Base-by-base conservation (phyloP, 1,140 invertebrate genomes). In the Cyclargus thomasi region DNA sequence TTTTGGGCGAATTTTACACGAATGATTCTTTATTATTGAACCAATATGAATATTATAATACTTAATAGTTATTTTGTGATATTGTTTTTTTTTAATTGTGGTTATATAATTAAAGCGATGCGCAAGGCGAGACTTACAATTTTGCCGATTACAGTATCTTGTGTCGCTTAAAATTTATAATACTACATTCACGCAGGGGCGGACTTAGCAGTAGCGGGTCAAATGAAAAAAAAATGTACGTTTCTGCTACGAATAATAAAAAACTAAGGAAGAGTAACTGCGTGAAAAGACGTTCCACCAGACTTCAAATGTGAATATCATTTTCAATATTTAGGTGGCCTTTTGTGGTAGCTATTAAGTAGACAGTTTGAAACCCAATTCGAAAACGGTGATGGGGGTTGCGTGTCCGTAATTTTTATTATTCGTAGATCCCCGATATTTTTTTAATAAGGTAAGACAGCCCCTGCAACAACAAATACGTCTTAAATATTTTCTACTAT, bases 131-230 rank as follows among this genome's bases (percentile, higher is more conserved):
- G 36, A 7, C 21, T 39, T 22, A 35, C 55, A n/a, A 14, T 47
- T 47, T 47, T 47, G 39, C 35, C 18, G 17, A 18, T 36, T 64
- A 39, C 16, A 39, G 17, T 59, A 59, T 64, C 11, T 21, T 39
- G 63, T 64, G 18, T 64, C n/a, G 20, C 39, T 47, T 47, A 47
- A 47, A 47, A 47, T 47, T 47, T 47, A 47, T 47, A 47, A 47
- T 47, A 47, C 39, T 47, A 47, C 39, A 47, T 47, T 47, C 2
- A 47, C 39, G 14, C 11, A 47, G 39, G 39, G 39, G 11, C 39
- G 39, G 39, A 47, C 6, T 47, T 39, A 39, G 36, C 36, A 11
- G 10, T 47, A 2, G 0, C 39, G 39, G 14, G 3, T 47, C 14
- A 14, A 47, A 5, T 4, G 39, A 47, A 47, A 47, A 14, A 16